Percentiles rank a stretch among this genome's conserved stretches.
Evolutionary conservation across 2,797 vertebrate species (phyloP).

Genomic region (Bucorvus abyssinicus): DNA sequence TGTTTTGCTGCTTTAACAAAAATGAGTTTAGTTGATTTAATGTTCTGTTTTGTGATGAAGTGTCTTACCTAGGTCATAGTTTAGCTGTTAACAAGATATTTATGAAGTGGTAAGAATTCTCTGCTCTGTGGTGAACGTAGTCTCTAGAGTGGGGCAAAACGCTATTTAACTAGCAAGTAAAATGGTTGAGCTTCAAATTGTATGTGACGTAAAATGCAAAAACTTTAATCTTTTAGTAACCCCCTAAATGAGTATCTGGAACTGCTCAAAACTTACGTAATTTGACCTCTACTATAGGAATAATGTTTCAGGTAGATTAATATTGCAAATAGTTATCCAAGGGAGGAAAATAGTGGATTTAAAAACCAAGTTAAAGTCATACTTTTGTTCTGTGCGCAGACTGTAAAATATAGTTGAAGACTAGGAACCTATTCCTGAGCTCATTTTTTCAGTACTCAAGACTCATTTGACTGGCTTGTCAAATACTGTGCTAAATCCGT

Average conservation of each 20-base stretch:
- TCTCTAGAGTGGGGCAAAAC: constrained; percentile 9
- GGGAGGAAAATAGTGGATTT: neutral
- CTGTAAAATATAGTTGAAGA: neutral
- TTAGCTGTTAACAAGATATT: constrained; percentile 34
- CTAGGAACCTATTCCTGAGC: neutral
- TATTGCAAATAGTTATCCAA: neutral
- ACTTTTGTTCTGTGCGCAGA: neutral
- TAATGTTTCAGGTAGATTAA: neutral
- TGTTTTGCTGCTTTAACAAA: constrained; percentile 24
- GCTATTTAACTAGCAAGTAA: constrained; percentile 25
- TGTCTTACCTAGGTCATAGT: constrained; percentile 25
- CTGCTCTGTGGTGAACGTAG: neutral
- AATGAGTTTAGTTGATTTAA: constrained; percentile 22
- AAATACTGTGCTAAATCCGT: neutral
- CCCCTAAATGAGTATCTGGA: constrained; percentile 16
- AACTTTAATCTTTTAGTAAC: constrained; percentile 25
- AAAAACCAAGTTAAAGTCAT: neutral
- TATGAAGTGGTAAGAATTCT: constrained; percentile 50
- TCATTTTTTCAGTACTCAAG: neutral
- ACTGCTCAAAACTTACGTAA: neutral
- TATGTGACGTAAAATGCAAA: constrained; percentile 16
- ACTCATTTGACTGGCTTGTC: neutral
- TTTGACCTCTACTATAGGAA: neutral
- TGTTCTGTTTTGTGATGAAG: constrained; percentile 12
- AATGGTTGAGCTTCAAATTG: constrained; percentile 13